Conservation (phyloP, 2,797 vertebrate species). For the Momotus momota region DNA sequence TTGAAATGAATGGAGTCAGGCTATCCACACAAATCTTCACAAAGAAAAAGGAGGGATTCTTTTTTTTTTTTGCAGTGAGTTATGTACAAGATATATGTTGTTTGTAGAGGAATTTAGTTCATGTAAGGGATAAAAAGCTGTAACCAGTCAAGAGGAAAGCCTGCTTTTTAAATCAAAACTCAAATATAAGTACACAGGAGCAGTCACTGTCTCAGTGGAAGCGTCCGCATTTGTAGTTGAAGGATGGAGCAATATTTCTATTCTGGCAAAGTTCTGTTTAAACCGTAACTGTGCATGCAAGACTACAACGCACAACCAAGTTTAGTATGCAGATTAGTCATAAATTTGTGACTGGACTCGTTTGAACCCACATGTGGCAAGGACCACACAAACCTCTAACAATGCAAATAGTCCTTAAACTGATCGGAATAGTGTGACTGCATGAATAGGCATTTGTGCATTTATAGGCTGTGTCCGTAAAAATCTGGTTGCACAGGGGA, state of each 20-base stretch:
- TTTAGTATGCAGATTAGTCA: background rate
- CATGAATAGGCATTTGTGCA: background rate
- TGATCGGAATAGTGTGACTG: background rate
- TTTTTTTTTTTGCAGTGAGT: conserved; percentile 29
- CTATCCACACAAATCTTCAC: conserved; percentile 79
- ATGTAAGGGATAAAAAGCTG: conserved; percentile 70
- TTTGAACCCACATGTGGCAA: background rate
- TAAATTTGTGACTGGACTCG: background rate
- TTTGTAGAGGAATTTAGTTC: conserved; percentile 79
- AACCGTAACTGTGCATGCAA: background rate
- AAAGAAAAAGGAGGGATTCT: conserved; percentile 63
- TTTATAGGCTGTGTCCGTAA: conserved; percentile 32
- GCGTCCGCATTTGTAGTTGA: background rate
- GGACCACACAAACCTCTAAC: background rate
- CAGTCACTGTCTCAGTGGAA: background rate
- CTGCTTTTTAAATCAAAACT: conserved; percentile 57
- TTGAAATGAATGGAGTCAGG: conserved; percentile 82
- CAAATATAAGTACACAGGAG: background rate
- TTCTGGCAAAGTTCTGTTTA: background rate
- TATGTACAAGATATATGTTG: conserved; percentile 78
- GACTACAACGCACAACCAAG: background rate
- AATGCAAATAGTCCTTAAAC: background rate
- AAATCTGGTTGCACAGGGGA: background rate
- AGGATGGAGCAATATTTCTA: background rate
- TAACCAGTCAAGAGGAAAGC: conserved; percentile 42